phyloP scores from a whole-genome alignment of 2,113 vertebrate species.

The Coregonus clupeaformis region DNA sequence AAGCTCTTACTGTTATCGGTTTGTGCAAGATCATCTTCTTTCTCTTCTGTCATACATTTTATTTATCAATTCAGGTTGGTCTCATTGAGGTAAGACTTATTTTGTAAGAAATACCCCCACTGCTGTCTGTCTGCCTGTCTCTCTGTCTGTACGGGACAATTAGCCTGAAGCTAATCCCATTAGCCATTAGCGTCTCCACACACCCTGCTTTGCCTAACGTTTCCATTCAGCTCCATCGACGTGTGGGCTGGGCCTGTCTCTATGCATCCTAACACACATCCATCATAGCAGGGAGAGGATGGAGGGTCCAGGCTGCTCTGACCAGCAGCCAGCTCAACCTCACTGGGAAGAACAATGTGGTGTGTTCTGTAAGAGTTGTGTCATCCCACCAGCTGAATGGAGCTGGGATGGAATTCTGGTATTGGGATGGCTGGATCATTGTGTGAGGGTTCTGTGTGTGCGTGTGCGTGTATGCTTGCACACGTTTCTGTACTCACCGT shows the following conservation, averaged over 20 bases:
- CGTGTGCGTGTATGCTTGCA: not conserved
- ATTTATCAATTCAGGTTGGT: too few relatives aligned
- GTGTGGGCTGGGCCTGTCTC: slow-evolving; percentile 60
- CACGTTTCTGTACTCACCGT: slow-evolving; percentile 79
- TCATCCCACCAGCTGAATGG: slow-evolving; percentile 56
- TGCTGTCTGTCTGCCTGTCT: slow-evolving; percentile 33
- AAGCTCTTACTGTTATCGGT: not conserved
- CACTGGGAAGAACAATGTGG: slow-evolving; percentile 65
- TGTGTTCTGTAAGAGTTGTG: slow-evolving; percentile 50
- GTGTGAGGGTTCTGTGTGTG: not conserved
- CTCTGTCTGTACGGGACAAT: slow-evolving; percentile 54
- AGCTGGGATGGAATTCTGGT: slow-evolving; percentile 44
- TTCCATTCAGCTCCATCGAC: slow-evolving; percentile 65
- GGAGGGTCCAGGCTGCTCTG: slow-evolving; percentile 52
- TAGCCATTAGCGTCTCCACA: slow-evolving; percentile 61
- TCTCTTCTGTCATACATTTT: not conserved
- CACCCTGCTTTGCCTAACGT: slow-evolving; percentile 56
- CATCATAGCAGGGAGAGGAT: slow-evolving; percentile 64
- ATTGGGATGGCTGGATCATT: slow-evolving; percentile 1
- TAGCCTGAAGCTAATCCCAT: slow-evolving; percentile 73
- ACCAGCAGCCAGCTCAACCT: slow-evolving; percentile 48
- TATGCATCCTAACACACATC: slow-evolving; percentile 59
- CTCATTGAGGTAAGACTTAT: too few relatives aligned
- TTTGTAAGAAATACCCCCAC: slow-evolving; percentile 37
- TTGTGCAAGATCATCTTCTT: not conserved